Conservation (phyloP, 2,888 invertebrate species). For the Drosophila paucipuncta region DNA sequence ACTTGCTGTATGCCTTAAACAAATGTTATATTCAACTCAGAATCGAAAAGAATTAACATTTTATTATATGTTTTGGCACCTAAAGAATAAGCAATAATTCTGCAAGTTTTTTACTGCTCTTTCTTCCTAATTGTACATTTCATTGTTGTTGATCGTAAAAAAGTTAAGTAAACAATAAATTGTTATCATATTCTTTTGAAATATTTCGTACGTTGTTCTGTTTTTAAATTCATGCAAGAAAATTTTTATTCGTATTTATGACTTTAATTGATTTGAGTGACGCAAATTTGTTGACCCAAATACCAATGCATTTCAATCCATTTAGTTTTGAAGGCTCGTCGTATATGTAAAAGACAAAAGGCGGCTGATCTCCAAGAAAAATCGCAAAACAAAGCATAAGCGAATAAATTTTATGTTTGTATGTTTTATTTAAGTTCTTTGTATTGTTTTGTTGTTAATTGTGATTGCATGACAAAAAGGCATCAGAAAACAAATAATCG, state of each 20-base stretch:
- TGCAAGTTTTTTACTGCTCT: not conserved
- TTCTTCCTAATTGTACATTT: constrained; percentile 4
- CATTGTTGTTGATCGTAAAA: constrained; percentile 13
- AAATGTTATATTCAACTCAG: not conserved
- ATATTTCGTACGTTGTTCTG: constrained; percentile 4
- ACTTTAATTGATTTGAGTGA: constrained; percentile 63
- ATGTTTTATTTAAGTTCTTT: constrained; percentile 13
- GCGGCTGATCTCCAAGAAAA: constrained; percentile 16
- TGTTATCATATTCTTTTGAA: not conserved
- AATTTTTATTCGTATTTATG: constrained; percentile 40
- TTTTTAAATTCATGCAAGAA: constrained; percentile 6
- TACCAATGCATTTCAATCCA: constrained; percentile 59
- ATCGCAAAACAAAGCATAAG: constrained; percentile 5
- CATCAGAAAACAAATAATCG: constrained; percentile 67
- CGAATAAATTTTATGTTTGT: constrained; percentile 3
- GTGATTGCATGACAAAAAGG: constrained; percentile 61
- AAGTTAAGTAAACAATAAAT: constrained; percentile 29
- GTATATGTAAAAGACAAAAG: constrained; percentile 39
- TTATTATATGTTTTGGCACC: not conserved
- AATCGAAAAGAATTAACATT: not conserved
- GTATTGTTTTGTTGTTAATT: constrained; percentile 23
- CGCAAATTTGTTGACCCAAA: constrained; percentile 66
- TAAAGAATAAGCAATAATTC: not conserved
- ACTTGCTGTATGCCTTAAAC: not conserved
- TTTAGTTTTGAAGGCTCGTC: constrained; percentile 3